These are phyloP conservation scores for Lasioglossum zephyrum DNA, from an alignment of 2,888 invertebrate species.

Conservation along the genomic window DNA sequence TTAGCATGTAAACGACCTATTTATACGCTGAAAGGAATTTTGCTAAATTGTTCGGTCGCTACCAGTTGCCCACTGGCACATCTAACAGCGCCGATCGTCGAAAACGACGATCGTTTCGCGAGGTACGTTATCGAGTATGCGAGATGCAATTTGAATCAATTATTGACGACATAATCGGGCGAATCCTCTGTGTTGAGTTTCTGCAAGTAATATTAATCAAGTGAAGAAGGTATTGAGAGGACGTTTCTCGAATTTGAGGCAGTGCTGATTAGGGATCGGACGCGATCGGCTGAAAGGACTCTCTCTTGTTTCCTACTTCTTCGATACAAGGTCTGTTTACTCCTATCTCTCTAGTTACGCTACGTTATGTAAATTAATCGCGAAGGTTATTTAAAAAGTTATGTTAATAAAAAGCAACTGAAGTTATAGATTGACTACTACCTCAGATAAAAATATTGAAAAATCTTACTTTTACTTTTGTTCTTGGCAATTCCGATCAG, in stretches of 20 bases:
- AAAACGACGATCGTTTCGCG: background rate
- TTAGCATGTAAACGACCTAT: too few species aligned
- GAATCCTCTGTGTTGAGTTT: background rate
- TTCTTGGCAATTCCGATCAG: too few species aligned
- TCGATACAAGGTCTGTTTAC: background rate
- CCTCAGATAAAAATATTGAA: too few species aligned
- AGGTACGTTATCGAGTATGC: slow-evolving; percentile 57
- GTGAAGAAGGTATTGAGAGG: background rate
- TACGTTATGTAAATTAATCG: too few species aligned
- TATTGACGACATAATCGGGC: background rate
- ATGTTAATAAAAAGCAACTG: too few species aligned
- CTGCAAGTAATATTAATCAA: too few species aligned
- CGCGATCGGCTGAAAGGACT: background rate
- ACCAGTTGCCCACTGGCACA: background rate
- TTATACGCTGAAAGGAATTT: background rate
- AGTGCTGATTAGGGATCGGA: background rate
- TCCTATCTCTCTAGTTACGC: background rate
- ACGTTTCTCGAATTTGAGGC: background rate
- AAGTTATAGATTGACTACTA: too few species aligned
- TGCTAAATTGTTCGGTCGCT: background rate
- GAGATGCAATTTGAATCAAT: background rate
- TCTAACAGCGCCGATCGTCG: background rate
- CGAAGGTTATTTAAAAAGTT: too few species aligned
- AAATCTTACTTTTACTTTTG: too few species aligned
- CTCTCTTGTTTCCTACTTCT: background rate